Evolutionary conservation across 2,888 invertebrate genomes (phyloP).

Genomic region (Temnothorax rugatulus): DNA sequence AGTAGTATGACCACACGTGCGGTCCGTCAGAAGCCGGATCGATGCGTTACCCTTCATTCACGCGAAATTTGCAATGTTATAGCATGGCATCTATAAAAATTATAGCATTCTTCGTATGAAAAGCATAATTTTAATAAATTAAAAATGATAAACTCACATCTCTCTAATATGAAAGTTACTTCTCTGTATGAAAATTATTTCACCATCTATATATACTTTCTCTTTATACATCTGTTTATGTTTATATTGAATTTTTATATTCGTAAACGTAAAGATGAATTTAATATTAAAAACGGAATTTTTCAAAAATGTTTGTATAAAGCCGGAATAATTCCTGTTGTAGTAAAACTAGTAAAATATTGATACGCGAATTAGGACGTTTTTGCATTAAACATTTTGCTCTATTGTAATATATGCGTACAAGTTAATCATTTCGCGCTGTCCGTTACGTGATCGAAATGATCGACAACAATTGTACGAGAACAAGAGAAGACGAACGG

Average conservation of each 20-base stretch:
- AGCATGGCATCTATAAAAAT: neutral
- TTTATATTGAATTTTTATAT: neutral
- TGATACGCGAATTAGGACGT: neutral
- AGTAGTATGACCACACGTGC: constrained; percentile 28
- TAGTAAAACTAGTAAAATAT: neutral
- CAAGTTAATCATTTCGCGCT: neutral
- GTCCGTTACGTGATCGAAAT: constrained; percentile 10
- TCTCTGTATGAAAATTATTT: too few relatives aligned
- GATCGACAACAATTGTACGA: constrained; percentile 27
- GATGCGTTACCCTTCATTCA: neutral
- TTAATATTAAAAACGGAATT: neutral
- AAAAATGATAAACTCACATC: too few relatives aligned
- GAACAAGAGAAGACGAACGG: constrained; percentile 8
- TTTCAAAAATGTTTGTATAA: neutral
- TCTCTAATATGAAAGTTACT: too few relatives aligned
- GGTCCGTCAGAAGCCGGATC: neutral
- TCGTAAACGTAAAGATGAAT: neutral
- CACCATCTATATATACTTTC: neutral
- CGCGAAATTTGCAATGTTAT: neutral
- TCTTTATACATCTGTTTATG: neutral
- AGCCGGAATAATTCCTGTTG: neutral
- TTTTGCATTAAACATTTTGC: neutral
- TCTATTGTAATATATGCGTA: neutral
- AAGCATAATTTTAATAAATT: too few relatives aligned
- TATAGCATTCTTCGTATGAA: neutral